Conservation (phyloP, 2,797 vertebrate species). For the Scomberomorus guttatus region DNA sequence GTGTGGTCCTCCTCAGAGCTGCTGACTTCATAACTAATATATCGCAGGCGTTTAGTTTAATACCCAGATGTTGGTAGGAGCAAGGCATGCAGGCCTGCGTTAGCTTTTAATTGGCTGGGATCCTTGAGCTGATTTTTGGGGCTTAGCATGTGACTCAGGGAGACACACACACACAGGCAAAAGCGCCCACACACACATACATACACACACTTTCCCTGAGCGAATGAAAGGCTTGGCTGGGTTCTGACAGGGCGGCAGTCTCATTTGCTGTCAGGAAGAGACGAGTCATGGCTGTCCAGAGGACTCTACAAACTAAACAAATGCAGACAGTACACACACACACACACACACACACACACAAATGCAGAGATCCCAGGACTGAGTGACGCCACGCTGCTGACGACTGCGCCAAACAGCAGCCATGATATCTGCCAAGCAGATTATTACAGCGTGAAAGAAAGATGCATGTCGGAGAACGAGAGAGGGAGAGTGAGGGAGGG, state of each 20-base stretch:
- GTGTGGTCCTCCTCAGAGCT: conserved; percentile 81
- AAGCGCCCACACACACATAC: conserved; percentile 18
- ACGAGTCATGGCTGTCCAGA: conserved; percentile 55
- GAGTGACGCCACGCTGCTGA: conserved; percentile 48
- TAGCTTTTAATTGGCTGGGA: conserved; percentile 80
- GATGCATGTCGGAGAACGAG: background rate
- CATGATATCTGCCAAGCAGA: conserved; percentile 15
- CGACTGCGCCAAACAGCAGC: conserved; percentile 10
- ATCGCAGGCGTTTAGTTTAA: conserved; percentile 78
- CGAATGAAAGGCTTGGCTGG: conserved; percentile 58
- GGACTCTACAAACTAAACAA: conserved; percentile 64
- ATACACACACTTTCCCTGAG: conserved; percentile 48
- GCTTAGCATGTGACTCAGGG: conserved; percentile 72
- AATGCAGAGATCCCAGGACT: conserved; percentile 46
- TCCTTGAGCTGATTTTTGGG: conserved; percentile 73
- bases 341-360: conserved; percentile 12
- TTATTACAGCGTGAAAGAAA: conserved; percentile 24
- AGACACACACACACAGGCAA: conserved; percentile 39
- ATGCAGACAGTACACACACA: conserved; percentile 42
- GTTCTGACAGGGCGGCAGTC: conserved; percentile 37
- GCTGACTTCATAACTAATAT: conserved; percentile 82
- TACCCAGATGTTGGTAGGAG: conserved; percentile 80
- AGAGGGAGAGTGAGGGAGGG: background rate
- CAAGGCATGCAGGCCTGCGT: conserved; percentile 68
- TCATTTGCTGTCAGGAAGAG: conserved; percentile 57